Evolutionary conservation across 2,797 vertebrate genomes (phyloP).

Genomic region (Limosa lapponica): DNA sequence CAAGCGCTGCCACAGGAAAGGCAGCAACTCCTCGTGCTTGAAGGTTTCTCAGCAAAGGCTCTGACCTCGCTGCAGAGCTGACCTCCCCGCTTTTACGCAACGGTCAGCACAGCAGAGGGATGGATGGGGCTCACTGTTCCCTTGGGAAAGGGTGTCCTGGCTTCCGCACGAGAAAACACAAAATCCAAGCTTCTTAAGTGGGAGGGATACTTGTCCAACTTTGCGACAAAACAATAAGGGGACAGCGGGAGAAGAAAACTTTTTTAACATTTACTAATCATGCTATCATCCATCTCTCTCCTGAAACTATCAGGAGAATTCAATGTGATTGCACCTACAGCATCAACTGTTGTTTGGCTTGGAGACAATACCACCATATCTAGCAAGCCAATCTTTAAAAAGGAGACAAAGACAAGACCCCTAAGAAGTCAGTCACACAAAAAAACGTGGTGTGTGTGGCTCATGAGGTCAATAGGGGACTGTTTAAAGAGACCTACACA

Average conservation of each 20-base stretch:
- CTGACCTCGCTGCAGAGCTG: constrained; percentile 4
- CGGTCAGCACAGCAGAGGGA: background rate
- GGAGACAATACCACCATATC: background rate
- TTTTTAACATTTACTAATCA: background rate
- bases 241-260: background rate
- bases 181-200: background rate
- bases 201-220: background rate
- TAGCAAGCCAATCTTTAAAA: background rate
- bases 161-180: background rate
- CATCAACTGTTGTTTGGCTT: background rate
- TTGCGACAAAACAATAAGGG: background rate
- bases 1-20: constrained; percentile 42
- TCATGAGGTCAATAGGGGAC: background rate
- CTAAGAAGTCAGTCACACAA: background rate
- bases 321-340: background rate
- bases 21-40: background rate
- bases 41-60: background rate
- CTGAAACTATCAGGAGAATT: background rate
- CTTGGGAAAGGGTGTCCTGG: background rate
- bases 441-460: background rate
- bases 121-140: background rate
- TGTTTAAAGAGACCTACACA: background rate
- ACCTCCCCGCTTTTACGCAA: background rate
- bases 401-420: background rate
- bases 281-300: background rate